A percentile compares a stretch with the other conserved stretches of the same genome.
Evolutionary conservation across 2,797 vertebrate species (phyloP).

Genomic region (Pseudotriccus pelzelni): DNA sequence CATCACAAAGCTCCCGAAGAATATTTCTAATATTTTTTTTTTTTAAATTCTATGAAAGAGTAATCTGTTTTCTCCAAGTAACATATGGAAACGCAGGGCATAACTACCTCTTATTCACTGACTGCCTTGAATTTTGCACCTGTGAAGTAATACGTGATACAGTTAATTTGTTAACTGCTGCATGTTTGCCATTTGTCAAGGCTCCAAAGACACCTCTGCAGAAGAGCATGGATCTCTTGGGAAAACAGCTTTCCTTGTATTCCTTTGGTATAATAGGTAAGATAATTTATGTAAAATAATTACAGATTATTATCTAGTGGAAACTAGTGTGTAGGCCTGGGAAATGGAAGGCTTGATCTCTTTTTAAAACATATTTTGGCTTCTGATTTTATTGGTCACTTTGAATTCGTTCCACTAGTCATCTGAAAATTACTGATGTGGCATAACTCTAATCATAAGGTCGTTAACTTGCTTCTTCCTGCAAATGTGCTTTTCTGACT

Average conservation of each 20-base stretch:
- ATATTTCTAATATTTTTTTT: not conserved
- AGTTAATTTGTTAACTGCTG: not conserved
- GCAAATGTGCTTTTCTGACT: not conserved
- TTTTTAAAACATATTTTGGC: not conserved
- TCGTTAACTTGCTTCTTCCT: not conserved
- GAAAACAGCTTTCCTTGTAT: conserved; percentile 96
- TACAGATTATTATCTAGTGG: not conserved
- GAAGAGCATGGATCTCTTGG: conserved; percentile 98
- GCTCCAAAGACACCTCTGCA: conserved; percentile 96
- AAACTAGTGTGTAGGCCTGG: not conserved
- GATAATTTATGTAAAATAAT: conserved; percentile 13
- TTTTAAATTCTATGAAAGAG: not conserved
- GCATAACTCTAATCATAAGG: not conserved
- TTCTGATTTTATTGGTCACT: not conserved
- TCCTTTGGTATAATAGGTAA: conserved; percentile 97
- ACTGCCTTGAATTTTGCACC: not conserved
- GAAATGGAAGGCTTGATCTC: not conserved
- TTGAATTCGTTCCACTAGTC: not conserved
- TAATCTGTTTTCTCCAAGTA: not conserved
- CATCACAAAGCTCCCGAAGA: not conserved
- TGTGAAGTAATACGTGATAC: not conserved
- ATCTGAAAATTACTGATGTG: not conserved
- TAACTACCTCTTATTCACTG: not conserved
- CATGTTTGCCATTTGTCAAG: conserved; percentile 67
- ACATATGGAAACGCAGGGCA: not conserved